phyloP scores from a whole-genome alignment of 2,113 vertebrate genomes.

The Oceanites oceanicus region DNA sequence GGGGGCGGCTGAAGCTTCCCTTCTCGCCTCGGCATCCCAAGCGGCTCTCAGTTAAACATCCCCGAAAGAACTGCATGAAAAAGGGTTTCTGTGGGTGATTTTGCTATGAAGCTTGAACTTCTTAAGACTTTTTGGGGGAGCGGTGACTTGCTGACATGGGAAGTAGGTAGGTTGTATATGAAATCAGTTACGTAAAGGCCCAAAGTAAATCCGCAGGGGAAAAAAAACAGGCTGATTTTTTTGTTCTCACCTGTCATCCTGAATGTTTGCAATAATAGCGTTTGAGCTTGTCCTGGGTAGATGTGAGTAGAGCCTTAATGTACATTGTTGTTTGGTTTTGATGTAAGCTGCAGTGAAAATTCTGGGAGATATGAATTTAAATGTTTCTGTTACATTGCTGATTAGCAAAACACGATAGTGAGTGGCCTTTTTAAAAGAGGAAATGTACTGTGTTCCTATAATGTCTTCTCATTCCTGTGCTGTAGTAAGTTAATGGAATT shows the following conservation, averaged over 20 bases:
- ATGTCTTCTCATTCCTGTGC: background rate
- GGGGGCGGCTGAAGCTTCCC: accelerated
- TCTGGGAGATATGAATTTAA: accelerated
- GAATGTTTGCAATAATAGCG: background rate
- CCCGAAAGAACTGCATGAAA: accelerated
- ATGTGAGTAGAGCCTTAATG: background rate
- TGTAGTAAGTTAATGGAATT: background rate
- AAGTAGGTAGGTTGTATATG: too few relatives aligned
- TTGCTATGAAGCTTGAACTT: background rate
- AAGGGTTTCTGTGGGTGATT: background rate
- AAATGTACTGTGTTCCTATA: background rate
- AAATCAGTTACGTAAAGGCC: background rate
- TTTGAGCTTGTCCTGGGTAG: background rate
- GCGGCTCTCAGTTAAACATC: background rate
- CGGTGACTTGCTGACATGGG: background rate
- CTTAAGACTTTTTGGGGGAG: too few relatives aligned
- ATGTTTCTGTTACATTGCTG: background rate
- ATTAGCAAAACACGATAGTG: background rate
- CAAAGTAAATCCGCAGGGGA: background rate
- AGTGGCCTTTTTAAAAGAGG: background rate
- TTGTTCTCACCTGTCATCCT: accelerated
- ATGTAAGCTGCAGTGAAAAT: background rate
- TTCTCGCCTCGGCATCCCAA: accelerated
- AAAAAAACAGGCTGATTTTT: accelerated
- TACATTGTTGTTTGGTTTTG: background rate